A percentile compares a stretch with the other conserved stretches of the same genome.
These are phyloP conservation scores for Prosapia bicincta DNA, from an alignment of 2,888 invertebrate genomes.

Conservation along the genomic window DNA sequence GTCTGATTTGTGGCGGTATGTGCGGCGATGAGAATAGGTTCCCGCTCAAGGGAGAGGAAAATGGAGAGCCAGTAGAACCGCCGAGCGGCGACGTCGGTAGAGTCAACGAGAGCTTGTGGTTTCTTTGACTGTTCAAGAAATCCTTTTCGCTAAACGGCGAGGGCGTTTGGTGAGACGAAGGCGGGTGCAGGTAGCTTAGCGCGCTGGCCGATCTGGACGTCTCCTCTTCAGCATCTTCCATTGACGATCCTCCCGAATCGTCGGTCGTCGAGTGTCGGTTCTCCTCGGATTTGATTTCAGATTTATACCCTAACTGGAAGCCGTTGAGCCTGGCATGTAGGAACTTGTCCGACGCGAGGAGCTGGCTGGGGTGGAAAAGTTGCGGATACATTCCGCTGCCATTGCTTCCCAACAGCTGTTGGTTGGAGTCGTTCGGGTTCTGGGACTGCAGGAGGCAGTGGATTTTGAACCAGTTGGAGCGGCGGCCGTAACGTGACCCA, in stretches of 20 bases:
- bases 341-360: constrained; percentile 37
- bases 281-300: constrained; percentile 27
- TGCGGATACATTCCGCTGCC: constrained; percentile 35
- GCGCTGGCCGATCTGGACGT: constrained; percentile 52
- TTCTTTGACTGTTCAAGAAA: constrained; percentile 31
- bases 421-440: constrained; percentile 35
- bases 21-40: constrained; percentile 28
- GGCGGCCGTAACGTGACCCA: constrained; percentile 82
- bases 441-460: constrained; percentile 86
- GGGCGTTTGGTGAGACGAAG: constrained; percentile 50
- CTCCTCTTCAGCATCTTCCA: constrained; percentile 64
- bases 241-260: constrained; percentile 75
- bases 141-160: constrained; percentile 46
- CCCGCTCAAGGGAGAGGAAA: constrained; percentile 44
- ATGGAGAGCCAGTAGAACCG: constrained; percentile 10
- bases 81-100: constrained; percentile 26
- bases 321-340: constrained; percentile 37
- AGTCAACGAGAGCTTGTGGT: constrained; percentile 33
- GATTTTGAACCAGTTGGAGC: constrained; percentile 94
- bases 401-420: constrained; percentile 22
- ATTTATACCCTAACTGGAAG: constrained; percentile 33
- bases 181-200: constrained; percentile 59
- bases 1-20: constrained; percentile 28
- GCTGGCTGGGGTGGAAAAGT: constrained; percentile 34
- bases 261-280: constrained; percentile 55